phyloP scores from a whole-genome alignment of 2,113 vertebrate genomes.

The Puntigrus tetrazona region DNA sequence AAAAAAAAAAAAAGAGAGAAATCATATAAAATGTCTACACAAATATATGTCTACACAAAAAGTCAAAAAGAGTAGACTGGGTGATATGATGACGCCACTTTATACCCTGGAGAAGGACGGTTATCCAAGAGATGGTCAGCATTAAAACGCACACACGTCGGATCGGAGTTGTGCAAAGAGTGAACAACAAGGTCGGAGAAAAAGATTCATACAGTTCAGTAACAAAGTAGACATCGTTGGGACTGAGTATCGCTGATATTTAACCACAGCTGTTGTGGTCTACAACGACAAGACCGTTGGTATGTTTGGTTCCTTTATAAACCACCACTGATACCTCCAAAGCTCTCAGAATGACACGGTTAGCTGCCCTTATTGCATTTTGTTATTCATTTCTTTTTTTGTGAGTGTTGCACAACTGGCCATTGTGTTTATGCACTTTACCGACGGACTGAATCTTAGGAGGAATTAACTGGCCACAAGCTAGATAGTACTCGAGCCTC shows the following conservation, averaged over 20 bases:
- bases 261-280: constrained; percentile 4
- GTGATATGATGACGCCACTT: background rate
- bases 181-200: constrained; percentile 2
- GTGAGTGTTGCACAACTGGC: background rate
- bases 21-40: too few relatives aligned
- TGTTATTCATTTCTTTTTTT: too few relatives aligned
- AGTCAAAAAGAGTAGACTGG: background rate
- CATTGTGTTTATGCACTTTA: background rate
- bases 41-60: too few relatives aligned
- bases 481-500: background rate
- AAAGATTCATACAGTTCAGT: background rate
- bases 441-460: background rate
- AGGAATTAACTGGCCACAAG: background rate
- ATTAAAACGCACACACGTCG: background rate
- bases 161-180: background rate
- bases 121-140: background rate
- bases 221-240: background rate
- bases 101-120: background rate
- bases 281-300: background rate
- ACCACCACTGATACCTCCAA: background rate
- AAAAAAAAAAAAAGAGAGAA: too few relatives aligned
- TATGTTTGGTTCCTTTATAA: background rate
- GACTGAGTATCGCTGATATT: background rate
- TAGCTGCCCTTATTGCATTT: background rate
- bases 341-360: background rate